Percentiles rank a stretch among this genome's conserved stretches.
phyloP scores from a whole-genome alignment of 2,888 invertebrate species.

The Conomelus anceps region DNA sequence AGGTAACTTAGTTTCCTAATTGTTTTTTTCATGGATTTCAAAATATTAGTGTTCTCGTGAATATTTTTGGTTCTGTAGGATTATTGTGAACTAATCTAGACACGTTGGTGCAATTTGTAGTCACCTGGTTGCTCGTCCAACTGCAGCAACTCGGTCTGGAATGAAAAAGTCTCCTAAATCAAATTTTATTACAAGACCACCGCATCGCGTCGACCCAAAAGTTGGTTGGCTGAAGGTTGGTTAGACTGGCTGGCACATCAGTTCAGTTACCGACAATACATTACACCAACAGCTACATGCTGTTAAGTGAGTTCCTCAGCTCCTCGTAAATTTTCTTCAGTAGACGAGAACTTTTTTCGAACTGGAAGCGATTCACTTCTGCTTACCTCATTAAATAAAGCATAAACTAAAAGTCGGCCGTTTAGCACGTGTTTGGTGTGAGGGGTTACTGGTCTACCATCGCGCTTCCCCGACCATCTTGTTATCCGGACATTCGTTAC shows the following conservation, averaged over 20 bases:
- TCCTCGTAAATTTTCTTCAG: background rate
- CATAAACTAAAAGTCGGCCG: constrained; percentile 4
- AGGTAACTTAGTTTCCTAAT: no score
- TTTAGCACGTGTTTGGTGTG: background rate
- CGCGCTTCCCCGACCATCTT: background rate
- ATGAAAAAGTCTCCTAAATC: constrained; percentile 3
- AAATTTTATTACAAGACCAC: constrained; percentile 1
- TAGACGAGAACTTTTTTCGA: background rate
- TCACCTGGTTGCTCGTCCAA: background rate
- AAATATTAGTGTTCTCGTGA: no score
- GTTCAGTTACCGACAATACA: background rate
- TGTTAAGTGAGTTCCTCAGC: background rate
- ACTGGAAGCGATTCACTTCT: constrained; percentile 1
- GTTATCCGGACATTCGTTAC: background rate
- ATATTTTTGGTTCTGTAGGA: no score
- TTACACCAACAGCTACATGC: background rate
- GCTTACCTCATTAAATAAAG: constrained; percentile 6
- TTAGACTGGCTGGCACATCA: background rate
- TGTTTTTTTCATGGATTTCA: no score
- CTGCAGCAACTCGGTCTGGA: background rate
- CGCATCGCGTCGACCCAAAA: background rate
- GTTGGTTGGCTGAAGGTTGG: background rate
- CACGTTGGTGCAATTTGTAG: background rate
- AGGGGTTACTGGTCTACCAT: background rate
- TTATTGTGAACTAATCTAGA: background rate